Percentiles rank a stretch among this genome's conserved stretches.
Evolutionary conservation across 2,888 invertebrate genomes (phyloP).

Genomic region (Atethmia centrago): DNA sequence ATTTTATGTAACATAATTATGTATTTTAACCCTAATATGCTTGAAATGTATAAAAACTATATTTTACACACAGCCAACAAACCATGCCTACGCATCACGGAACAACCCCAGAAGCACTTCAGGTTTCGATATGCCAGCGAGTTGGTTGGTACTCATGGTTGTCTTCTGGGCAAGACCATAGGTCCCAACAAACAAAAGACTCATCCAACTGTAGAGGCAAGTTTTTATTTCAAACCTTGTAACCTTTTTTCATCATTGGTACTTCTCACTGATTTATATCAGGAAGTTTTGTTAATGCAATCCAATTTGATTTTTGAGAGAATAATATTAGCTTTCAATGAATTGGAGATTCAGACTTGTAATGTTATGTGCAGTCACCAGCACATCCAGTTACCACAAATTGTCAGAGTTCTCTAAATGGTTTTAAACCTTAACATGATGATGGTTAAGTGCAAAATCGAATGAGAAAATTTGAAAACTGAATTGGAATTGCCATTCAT

Average conservation of each 20-base stretch:
- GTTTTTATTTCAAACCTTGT: constrained; percentile 40
- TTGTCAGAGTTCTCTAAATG: too few relatives aligned
- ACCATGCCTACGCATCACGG: constrained; percentile 91
- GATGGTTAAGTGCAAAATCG: too few relatives aligned
- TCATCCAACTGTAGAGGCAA: constrained; percentile 94
- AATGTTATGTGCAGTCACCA: not conserved
- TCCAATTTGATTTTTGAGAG: not conserved
- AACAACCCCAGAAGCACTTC: constrained; percentile 95
- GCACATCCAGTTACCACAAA: too few relatives aligned
- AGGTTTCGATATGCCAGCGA: constrained; percentile 96
- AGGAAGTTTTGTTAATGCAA: constrained; percentile 33
- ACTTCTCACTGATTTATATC: constrained; percentile 34
- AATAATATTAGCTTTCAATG: not conserved
- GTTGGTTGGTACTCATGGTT: constrained; percentile 96
- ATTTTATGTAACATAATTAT: not conserved
- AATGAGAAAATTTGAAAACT: too few relatives aligned
- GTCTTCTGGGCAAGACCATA: constrained; percentile 92
- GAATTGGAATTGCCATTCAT: not conserved
- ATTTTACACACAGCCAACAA: constrained; percentile 66
- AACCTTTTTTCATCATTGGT: constrained; percentile 32
- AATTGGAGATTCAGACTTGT: not conserved
- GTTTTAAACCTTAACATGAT: too few relatives aligned
- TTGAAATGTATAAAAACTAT: not conserved
- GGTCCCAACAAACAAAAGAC: constrained; percentile 91
- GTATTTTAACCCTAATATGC: not conserved